Evolutionary conservation across 2,113 vertebrate species (phyloP).

Genomic region (Psittacus erithacus): DNA sequence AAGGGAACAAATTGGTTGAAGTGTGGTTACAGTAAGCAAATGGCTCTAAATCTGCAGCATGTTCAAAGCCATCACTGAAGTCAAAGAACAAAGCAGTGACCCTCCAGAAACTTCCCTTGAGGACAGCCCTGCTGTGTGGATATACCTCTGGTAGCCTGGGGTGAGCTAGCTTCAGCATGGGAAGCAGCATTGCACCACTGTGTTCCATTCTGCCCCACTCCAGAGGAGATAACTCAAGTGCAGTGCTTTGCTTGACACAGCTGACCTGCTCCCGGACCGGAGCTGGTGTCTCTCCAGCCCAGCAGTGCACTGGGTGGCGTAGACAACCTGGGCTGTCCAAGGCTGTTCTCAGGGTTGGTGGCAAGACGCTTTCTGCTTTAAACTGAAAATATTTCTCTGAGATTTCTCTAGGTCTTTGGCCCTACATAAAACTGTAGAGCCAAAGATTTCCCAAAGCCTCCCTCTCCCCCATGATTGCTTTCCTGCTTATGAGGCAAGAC

Average conservation of each 20-base stretch:
- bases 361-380: background rate
- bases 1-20: background rate
- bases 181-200: background rate
- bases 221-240: background rate
- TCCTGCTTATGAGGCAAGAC: background rate
- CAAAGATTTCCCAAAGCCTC: background rate
- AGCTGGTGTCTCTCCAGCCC: background rate
- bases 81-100: background rate
- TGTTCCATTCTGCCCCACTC: background rate
- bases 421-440: background rate
- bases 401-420: background rate
- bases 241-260: background rate
- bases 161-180: background rate
- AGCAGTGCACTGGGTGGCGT: background rate
- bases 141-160: background rate
- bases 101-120: rapidly evolving
- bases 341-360: background rate
- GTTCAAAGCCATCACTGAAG: background rate
- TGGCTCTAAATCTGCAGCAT: rapidly evolving
- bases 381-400: background rate
- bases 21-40: background rate
- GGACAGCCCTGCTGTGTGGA: background rate
- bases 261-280: background rate
- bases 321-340: background rate
- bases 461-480: background rate